Evolutionary conservation across 2,888 invertebrate species (phyloP).

Genomic region (Lamellibrachia satsuma): DNA sequence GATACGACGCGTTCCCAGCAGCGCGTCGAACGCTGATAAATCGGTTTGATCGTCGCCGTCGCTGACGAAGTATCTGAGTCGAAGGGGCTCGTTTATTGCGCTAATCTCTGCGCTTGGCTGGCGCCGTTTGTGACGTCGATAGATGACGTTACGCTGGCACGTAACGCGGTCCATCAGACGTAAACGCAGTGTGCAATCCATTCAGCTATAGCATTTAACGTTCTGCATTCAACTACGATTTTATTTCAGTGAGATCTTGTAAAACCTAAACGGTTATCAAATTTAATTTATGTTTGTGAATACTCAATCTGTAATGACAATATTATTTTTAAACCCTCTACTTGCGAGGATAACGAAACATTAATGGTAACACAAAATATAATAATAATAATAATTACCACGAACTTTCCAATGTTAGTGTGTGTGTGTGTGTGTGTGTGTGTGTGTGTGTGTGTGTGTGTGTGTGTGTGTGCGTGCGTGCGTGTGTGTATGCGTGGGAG

Average conservation of each 20-base stretch:
- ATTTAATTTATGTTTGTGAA: background rate
- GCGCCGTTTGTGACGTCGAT: background rate
- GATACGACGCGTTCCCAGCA: background rate
- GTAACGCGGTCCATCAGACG: background rate
- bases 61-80: background rate
- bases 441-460: background rate
- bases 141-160: background rate
- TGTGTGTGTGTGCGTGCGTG: background rate
- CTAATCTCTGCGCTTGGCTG: background rate
- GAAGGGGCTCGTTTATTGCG: background rate
- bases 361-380: too few species aligned
- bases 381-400: background rate
- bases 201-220: background rate
- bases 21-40: constrained; percentile 6
- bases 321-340: background rate
- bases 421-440: background rate
- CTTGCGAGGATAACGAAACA: too few species aligned
- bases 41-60: background rate
- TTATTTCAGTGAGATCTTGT: background rate
- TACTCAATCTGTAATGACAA: background rate
- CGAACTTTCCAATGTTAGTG: background rate
- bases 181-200: background rate
- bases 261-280: background rate
- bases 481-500: too few species aligned
- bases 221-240: background rate